Base-by-base conservation (phyloP, 2,888 invertebrate species). In the Callosobruchus maculatus region DNA sequence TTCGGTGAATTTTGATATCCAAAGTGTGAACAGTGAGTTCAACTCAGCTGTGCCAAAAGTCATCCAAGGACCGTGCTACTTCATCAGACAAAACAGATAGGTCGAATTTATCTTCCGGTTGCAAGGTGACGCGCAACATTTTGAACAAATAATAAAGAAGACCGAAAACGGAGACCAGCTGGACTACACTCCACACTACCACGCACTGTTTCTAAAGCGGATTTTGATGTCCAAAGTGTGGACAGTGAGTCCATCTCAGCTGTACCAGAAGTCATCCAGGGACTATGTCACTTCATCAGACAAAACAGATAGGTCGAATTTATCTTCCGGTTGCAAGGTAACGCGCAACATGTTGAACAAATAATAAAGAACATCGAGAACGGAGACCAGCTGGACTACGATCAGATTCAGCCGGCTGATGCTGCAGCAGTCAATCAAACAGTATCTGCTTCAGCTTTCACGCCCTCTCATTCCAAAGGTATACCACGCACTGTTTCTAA, bases 341-440 rank as follows among this genome's bases (percentile, higher is more conserved):
- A 49, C 49, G 49, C 13, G 18, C 49, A 49, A 49, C 49, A 49
- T 18, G 7, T 49, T 13, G 13, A 49, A 13, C 49, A 49, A 49
- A 49, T 49, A 13, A 49, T 49, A 5, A 49, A 18, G 49, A 49
- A 49, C 9, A 49, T 49, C 3, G 49, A 49, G 13, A 49, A 49
- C 13, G 49, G 49, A 49, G 49, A 49, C 49, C 49, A 7, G 7
- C 13, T 49, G 13, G 49, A 49, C 18, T 49, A 49, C 18, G 13
- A 5, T 18, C 49, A 49, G 13, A 49, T 49, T 49, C 49, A 49
- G 18, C 49, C 49, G 1, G 91, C 95, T 79, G 97, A 97, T 87
- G 92, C 95, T 20, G 95, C 96, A 0, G 94, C 93, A 84, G 91
- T 96, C 26, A 88, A n/a, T 97, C 22, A 97, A 97, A 84, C 91